Conservation (phyloP, 2,888 invertebrate genomes). For the Thecocarcelia acutangulata region DNA sequence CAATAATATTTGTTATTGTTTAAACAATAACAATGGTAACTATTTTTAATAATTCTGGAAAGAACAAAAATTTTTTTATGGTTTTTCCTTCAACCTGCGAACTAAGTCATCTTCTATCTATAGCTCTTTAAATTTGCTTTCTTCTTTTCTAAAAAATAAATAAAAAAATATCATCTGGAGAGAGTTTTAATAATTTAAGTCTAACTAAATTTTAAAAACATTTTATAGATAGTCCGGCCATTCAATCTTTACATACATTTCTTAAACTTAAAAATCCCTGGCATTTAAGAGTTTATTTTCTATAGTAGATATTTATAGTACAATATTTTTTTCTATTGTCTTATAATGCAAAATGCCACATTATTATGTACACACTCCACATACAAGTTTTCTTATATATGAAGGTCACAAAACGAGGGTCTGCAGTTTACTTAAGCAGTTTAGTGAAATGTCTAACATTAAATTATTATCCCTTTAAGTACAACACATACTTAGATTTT, state of each 20-base stretch:
- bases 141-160: no score
- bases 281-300: conserved; percentile 19
- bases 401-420: conserved; percentile 48
- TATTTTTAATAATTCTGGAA: no score
- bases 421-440: conserved; percentile 50
- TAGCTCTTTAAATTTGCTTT: no score
- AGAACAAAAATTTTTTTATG: no score
- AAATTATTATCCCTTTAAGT: conserved; percentile 66
- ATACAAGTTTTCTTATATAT: conserved; percentile 23
- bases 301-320: not conserved
- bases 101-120: no score
- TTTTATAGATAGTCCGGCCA: no score
- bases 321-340: not conserved
- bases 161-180: no score
- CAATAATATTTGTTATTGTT: no score
- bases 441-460: conserved; percentile 62
- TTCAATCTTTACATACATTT: not conserved
- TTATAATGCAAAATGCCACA: conserved; percentile 22
- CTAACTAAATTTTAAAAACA: no score
- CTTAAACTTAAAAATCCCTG: not conserved
- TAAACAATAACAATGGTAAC: no score
- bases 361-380: conserved; percentile 34
- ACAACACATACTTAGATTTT: conserved; percentile 5
- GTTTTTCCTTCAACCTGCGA: no score
- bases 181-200: no score